Conservation (phyloP, 2,113 vertebrate species). For the Charina bottae region DNA sequence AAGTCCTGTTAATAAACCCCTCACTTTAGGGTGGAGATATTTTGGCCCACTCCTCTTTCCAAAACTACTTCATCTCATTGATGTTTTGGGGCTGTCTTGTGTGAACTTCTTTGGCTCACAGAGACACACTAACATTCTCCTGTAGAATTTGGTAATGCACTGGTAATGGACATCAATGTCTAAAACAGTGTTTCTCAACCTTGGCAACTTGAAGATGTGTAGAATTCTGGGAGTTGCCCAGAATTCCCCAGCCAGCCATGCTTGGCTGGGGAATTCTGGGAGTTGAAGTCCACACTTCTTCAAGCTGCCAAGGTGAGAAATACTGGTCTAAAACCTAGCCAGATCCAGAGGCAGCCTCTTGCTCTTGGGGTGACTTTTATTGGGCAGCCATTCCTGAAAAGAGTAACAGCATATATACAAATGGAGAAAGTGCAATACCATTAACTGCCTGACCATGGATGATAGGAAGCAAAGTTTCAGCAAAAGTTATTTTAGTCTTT, state of each 20-base stretch:
- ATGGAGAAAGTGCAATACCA: not conserved
- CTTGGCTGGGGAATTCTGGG: too few relatives aligned
- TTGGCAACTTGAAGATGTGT: too few relatives aligned
- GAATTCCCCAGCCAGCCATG: too few relatives aligned
- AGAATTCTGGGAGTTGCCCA: too few relatives aligned
- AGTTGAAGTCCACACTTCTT: too few relatives aligned
- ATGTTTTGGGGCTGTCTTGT: not conserved
- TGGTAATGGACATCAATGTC: not conserved
- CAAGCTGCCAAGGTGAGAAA: too few relatives aligned
- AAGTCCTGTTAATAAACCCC: not conserved
- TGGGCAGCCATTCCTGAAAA: not conserved
- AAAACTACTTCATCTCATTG: not conserved
- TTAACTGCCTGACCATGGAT: not conserved
- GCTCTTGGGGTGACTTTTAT: not conserved
- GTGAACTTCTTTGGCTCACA: not conserved
- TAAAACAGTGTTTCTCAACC: too few relatives aligned
- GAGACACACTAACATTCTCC: not conserved
- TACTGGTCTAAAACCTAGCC: not conserved
- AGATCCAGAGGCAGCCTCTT: not conserved
- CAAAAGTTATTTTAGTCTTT: not conserved
- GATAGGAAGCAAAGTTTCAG: not conserved
- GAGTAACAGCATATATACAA: not conserved
- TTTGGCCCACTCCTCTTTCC: not conserved
- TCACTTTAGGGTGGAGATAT: not conserved
- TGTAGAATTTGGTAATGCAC: not conserved